These are phyloP conservation scores for Phyllostomus hastatus DNA, from an alignment of 2,113 vertebrate species.

Conservation along the genomic window DNA sequence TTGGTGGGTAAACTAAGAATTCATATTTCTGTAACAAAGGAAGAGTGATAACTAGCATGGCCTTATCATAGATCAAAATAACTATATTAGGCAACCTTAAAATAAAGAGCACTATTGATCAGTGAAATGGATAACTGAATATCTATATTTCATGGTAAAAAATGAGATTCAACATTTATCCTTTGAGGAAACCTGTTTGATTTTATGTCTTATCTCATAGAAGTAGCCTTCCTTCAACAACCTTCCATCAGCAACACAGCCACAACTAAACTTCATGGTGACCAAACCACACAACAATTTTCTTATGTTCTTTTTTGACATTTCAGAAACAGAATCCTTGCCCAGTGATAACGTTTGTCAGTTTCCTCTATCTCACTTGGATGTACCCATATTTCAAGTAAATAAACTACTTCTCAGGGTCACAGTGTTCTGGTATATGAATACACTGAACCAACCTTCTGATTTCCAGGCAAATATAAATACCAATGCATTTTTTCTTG, in stretches of 20 bases:
- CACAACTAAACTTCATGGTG: neutral
- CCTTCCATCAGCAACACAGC: neutral
- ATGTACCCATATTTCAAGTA: neutral
- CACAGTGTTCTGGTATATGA: neutral
- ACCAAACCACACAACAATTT: neutral
- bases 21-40: neutral
- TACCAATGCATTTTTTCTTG: slow-evolving; percentile 26
- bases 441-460: neutral
- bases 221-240: neutral
- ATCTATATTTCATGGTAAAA: neutral
- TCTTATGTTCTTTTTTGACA: neutral
- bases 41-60: neutral
- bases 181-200: neutral
- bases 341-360: neutral
- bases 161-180: neutral
- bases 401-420: neutral
- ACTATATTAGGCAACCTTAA: neutral
- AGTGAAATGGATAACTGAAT: neutral
- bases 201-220: neutral
- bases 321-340: neutral
- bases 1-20: neutral
- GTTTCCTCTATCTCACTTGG: neutral
- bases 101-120: neutral
- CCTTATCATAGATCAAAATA: neutral
- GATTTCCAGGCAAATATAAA: slow-evolving; percentile 39